Base-by-base conservation (phyloP, 1,140 invertebrate genomes). In the Catajapyx aquilonaris region DNA sequence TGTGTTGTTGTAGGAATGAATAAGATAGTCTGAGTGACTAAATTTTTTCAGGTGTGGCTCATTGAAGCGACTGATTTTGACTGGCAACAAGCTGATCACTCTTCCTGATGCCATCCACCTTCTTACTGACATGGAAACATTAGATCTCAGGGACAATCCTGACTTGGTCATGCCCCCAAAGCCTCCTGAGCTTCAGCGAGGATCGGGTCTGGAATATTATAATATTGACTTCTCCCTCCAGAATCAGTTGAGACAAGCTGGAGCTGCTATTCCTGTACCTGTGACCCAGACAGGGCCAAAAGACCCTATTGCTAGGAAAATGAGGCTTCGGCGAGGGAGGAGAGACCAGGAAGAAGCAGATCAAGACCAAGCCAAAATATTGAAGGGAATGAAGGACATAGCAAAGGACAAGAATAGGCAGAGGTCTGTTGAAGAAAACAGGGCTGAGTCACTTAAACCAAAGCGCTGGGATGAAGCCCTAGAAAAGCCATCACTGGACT, bases 151-250 rank as follows among this genome's bases (percentile, higher is more conserved):
- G 44, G 81, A 87, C 45, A 98, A 98, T 68, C 84, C 87, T 0
- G 87, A 96, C 46, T 63, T 98, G 41, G 73, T 96, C 31, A 94
- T 98, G 85, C 94, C 95, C 1, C 91, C 94, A 10, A 96, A 95
- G 61, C 93, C 88, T 0, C 30, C 42, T 17, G 53, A 57, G 20
- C 45, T 71, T n/a, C 69, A 75, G 44, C 68, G 71, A 46, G 78
- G 80, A 3, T 68, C 75, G n/a, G 84, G 83, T 2, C 64, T 86
- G 11, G 78, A 94, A 53, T 98, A 85, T 62, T 99, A 98, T 56
- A 98, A 98, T 48, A 94, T 99, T 38, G 94, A 99, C 59, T 99
- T 98, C 63, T 95, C 90, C 0, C 64, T 99, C 18, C 85, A 90
- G 63, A 84, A 84, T 52, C 91, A 98, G 52, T 54, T 97, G 18